Base-by-base conservation (phyloP, 2,113 vertebrate species). In the Microcebus jonahi region DNA sequence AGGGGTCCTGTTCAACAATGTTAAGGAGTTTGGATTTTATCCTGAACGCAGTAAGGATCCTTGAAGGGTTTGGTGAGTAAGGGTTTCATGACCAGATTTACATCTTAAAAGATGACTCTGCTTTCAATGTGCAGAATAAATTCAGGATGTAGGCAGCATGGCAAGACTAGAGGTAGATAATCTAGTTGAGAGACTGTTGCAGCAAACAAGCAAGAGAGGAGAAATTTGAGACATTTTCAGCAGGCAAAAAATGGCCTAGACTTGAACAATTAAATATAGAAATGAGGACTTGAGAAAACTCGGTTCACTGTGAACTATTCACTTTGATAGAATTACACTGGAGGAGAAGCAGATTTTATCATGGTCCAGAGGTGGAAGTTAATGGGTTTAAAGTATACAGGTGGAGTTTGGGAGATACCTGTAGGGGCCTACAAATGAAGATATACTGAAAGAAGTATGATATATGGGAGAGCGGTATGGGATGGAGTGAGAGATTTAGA, bases 101-200 rank as follows among this genome's bases (percentile, higher is more conserved):
- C 48, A 90, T 71, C 55, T 96, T 21, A 79, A 95, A 94, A 88
- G 57, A 91, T 87, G 39, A 90, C 23, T 61, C 31, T 87, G 12
- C 9, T 63, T 93, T 7, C 15, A 34, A 17, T 29, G 36, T 89
- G 50, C 53, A 96, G 45, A 87, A 65, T 59, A 90, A 83, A 96
- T 93, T 90, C 9, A 88, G 4, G 70, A 88, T 12, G 29, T 61
- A 65, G 39, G 50, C 27, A 91, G 34, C 25, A 83, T 68, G 45
- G 42, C 29, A 95, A 76, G 15, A 85, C 71, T 84, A 31, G 23
- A 70, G 50, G 18, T 93, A 88, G n/a, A 73, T 93, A 91, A 90
- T 90, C 61, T 71, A 79, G 42, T 27, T 90, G 45, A 80, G 90
- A 90, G 36, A 79, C 10, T 88, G 14, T 2, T 95, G 27, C 36